A percentile compares a stretch with the other conserved stretches of the same genome.
Conservation (phyloP, 2,888 invertebrate species). For the Apeira syringaria region DNA sequence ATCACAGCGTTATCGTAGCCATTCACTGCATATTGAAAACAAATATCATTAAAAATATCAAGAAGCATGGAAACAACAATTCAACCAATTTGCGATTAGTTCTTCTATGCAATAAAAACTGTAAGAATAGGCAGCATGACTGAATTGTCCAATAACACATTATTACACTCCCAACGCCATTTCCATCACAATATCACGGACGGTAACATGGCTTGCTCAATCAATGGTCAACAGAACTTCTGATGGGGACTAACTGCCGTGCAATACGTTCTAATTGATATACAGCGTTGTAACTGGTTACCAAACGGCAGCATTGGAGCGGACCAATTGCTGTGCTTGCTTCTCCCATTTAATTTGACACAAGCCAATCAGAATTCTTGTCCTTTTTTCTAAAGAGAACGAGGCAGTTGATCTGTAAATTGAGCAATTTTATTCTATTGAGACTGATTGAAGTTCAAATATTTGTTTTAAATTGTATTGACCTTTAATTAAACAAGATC, state of each 20-base stretch:
- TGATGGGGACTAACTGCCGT: conserved; percentile 52
- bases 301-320: conserved; percentile 26
- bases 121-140: conserved; percentile 8
- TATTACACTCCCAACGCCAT: conserved; percentile 5
- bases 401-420: conserved; percentile 6
- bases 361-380: conserved; percentile 43
- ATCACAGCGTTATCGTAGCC: no score
- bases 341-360: conserved; percentile 63
- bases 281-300: conserved; percentile 35
- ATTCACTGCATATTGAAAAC: no score
- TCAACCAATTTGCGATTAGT: conserved; percentile 25
- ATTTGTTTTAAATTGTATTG: conserved; percentile 8
- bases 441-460: conserved; percentile 9
- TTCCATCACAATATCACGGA: conserved; percentile 31
- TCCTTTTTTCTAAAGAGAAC: conserved; percentile 25
- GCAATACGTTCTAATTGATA: conserved; percentile 66
- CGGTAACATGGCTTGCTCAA: conserved; percentile 48
- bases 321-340: conserved; percentile 51
- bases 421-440: conserved; percentile 15
- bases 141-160: conserved; percentile 1
- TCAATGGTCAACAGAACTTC: conserved; percentile 61
- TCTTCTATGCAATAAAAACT: conserved; percentile 9
- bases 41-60: neutral
- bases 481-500: conserved; percentile 1
- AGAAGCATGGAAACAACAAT: conserved; percentile 12